Conservation (phyloP, 2,888 invertebrate species). For the Parascotia fuliginaria region DNA sequence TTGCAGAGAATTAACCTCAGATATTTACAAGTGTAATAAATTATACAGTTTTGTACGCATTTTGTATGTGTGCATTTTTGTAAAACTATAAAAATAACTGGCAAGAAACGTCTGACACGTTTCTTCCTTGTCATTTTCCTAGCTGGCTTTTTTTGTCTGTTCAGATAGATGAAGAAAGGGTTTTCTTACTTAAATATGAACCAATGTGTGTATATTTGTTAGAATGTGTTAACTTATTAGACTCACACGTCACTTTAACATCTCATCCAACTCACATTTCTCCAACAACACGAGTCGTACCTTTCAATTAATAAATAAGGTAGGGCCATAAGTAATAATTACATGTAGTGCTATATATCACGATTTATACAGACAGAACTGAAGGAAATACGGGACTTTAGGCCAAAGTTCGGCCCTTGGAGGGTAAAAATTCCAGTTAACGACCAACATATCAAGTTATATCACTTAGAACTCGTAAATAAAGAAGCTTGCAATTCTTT, state of each 20-base stretch:
- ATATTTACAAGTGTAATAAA: too few species aligned
- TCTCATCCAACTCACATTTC: constrained; percentile 8
- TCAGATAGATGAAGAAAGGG: too few species aligned
- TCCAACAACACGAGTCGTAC: constrained; percentile 25
- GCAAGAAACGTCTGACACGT: too few species aligned
- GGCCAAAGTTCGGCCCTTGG: constrained; percentile 34
- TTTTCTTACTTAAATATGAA: too few species aligned
- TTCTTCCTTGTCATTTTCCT: too few species aligned
- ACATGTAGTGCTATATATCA: constrained; percentile 39
- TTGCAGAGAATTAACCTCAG: too few species aligned
- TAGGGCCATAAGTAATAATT: constrained; percentile 43
- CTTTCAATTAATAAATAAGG: constrained; percentile 42
- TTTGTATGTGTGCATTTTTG: too few species aligned
- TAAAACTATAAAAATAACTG: too few species aligned
- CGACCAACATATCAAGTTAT: constrained; percentile 33
- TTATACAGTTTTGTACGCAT: too few species aligned
- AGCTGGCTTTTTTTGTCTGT: too few species aligned
- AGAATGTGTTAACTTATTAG: not conserved
- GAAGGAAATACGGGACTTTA: constrained; percentile 46
- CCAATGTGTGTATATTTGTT: too few species aligned
- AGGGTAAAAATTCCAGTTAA: constrained; percentile 42
- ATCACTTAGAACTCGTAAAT: constrained; percentile 30
- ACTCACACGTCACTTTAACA: constrained; percentile 1
- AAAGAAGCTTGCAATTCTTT: constrained; percentile 18
- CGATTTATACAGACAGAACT: constrained; percentile 43